Percentiles rank a stretch among this genome's conserved stretches.
Conservation (phyloP, 1,140 invertebrate genomes). For the Drosophila novamexicana region DNA sequence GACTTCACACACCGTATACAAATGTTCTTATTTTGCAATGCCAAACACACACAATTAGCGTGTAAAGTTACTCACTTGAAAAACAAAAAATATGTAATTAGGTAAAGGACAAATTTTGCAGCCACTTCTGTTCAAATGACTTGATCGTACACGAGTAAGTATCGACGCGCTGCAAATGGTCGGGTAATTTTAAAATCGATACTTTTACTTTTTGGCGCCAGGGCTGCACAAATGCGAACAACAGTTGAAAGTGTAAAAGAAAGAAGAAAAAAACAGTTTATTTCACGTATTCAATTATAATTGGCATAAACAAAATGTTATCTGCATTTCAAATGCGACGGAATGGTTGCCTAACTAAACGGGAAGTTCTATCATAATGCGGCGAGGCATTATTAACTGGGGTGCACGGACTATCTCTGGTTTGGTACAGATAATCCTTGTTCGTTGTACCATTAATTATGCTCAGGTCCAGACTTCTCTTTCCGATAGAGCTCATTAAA, state of each 20-base stretch:
- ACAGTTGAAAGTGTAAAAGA: not conserved
- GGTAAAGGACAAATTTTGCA: not conserved
- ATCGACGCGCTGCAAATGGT: conserved; percentile 18
- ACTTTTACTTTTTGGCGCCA: not conserved
- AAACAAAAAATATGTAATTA: not conserved
- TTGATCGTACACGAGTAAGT: conserved; percentile 1
- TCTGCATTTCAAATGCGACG: conserved; percentile 21
- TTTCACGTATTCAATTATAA: not conserved
- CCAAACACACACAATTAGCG: not conserved
- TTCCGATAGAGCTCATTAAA: not conserved
- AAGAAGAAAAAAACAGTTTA: not conserved
- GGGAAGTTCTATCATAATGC: conserved; percentile 12
- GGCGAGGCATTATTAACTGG: conserved; percentile 6
- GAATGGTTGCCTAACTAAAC: conserved; percentile 21
- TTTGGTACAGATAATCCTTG: too few species aligned
- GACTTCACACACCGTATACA: not conserved
- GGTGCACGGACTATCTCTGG: not conserved
- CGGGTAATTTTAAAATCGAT: conserved; percentile 22
- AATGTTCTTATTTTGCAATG: not conserved
- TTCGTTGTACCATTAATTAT: too few species aligned
- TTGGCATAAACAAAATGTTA: not conserved
- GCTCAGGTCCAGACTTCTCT: not conserved
- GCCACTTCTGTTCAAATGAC: conserved; percentile 14
- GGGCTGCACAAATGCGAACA: conserved; percentile 1
- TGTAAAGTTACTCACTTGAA: conserved; percentile 16